phyloP scores from a whole-genome alignment of 2,888 invertebrate genomes.

The Tenthredo notha region DNA sequence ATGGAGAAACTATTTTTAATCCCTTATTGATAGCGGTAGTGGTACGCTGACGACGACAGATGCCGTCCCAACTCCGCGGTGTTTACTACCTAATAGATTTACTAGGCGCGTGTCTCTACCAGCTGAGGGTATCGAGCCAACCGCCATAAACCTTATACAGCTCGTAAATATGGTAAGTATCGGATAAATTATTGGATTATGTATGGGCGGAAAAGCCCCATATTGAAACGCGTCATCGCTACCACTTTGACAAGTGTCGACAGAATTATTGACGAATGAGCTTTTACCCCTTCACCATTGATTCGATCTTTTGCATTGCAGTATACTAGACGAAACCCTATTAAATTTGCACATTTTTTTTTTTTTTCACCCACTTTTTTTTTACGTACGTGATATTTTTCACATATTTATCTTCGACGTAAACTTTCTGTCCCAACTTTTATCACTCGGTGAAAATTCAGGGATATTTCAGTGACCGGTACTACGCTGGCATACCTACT shows the following conservation, averaged over 20 bases:
- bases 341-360: background rate
- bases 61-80: slow-evolving; percentile 25
- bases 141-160: slow-evolving; percentile 47
- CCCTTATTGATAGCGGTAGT: slow-evolving; percentile 34
- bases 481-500: background rate
- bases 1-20: slow-evolving; percentile 48
- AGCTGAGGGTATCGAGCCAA: slow-evolving; percentile 33
- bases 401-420: background rate
- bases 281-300: background rate
- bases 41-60: slow-evolving; percentile 45
- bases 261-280: slow-evolving; percentile 12
- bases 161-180: slow-evolving; percentile 52
- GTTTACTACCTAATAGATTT: slow-evolving; percentile 51
- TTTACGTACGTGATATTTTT: background rate
- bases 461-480: background rate
- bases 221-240: background rate
- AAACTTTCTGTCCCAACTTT: background rate
- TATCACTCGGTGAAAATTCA: background rate
- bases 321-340: background rate
- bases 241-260: slow-evolving; percentile 9
- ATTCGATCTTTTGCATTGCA: background rate
- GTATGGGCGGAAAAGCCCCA: background rate
- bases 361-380: background rate
- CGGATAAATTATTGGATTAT: slow-evolving; percentile 48
- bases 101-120: slow-evolving; percentile 45